A percentile compares a stretch with the other conserved stretches of the same genome.
Evolutionary conservation across 1,140 invertebrate species (phyloP).

Genomic region (Anthonomus grandis): DNA sequence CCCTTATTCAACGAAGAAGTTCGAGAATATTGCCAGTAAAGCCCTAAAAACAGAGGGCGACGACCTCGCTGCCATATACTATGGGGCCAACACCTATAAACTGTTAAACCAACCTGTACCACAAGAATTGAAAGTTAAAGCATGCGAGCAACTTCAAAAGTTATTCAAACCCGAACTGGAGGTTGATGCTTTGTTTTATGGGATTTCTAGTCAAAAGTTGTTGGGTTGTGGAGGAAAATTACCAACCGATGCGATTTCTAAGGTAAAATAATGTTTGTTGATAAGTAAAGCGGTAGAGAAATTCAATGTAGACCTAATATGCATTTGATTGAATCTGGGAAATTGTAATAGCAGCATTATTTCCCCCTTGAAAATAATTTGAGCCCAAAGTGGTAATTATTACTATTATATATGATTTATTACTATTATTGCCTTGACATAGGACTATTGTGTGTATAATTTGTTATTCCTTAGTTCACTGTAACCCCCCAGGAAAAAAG

Average conservation of each 20-base stretch:
- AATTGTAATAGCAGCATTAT: no score
- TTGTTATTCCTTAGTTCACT: no score
- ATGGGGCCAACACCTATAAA: conserved; percentile 36
- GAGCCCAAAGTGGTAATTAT: no score
- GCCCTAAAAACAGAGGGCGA: conserved; percentile 26
- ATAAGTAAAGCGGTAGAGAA: neutral
- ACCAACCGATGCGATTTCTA: conserved; percentile 33
- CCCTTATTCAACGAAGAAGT: conserved; percentile 33
- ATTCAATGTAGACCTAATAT: no score
- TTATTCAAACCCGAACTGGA: conserved; percentile 29
- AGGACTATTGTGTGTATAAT: no score
- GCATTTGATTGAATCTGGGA: no score
- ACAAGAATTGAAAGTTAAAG: conserved; percentile 22
- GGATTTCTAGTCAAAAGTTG: conserved; percentile 31
- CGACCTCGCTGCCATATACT: conserved; percentile 35
- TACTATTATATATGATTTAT: no score
- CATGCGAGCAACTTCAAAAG: conserved; percentile 34
- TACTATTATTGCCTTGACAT: no score
- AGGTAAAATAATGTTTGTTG: conserved; percentile 27
- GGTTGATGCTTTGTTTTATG: conserved; percentile 36
- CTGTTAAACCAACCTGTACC: conserved; percentile 32
- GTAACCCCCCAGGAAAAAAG: no score
- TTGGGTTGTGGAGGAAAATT: conserved; percentile 40
- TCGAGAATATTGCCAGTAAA: conserved; percentile 30
- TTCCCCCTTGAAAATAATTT: no score